Percentiles rank a stretch among this genome's conserved stretches.
These are phyloP conservation scores for Rutpela maculata DNA, from an alignment of 2,888 invertebrate species.

Conservation along the genomic window DNA sequence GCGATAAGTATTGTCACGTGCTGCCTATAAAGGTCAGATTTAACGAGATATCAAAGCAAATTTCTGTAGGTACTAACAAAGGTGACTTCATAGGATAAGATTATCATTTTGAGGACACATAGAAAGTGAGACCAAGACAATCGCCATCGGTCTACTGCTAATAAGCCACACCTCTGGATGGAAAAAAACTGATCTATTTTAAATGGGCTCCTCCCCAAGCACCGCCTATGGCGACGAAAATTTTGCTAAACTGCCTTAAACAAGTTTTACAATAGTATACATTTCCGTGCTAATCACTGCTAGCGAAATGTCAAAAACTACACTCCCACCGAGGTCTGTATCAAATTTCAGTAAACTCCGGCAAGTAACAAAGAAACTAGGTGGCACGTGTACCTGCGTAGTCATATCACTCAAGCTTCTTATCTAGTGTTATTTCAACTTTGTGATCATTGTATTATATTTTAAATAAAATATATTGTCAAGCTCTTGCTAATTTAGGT, in stretches of 20 bases:
- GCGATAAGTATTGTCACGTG: too few relatives aligned
- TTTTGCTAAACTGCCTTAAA: neutral
- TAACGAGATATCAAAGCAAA: too few relatives aligned
- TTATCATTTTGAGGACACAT: neutral
- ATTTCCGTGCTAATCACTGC: neutral
- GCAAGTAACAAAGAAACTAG: neutral
- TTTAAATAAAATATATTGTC: neutral
- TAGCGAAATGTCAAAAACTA: too few relatives aligned
- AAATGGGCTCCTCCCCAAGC: neutral
- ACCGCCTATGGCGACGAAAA: neutral
- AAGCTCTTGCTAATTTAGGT: neutral
- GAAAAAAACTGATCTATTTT: slow-evolving; percentile 2
- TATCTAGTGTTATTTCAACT: neutral
- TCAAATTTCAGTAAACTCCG: neutral
- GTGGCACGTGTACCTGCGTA: neutral
- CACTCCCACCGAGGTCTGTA: too few relatives aligned
- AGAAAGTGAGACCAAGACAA: neutral
- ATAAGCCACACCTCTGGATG: neutral
- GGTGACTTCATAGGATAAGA: too few relatives aligned
- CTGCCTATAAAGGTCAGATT: too few relatives aligned
- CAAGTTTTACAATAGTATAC: neutral
- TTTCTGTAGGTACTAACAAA: too few relatives aligned
- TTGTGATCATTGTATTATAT: neutral
- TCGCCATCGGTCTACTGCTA: neutral
- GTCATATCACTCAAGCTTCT: neutral